Percentiles rank a stretch among this genome's conserved stretches.
Evolutionary conservation across 2,888 invertebrate genomes (phyloP).

Genomic region (Formica aserva): DNA sequence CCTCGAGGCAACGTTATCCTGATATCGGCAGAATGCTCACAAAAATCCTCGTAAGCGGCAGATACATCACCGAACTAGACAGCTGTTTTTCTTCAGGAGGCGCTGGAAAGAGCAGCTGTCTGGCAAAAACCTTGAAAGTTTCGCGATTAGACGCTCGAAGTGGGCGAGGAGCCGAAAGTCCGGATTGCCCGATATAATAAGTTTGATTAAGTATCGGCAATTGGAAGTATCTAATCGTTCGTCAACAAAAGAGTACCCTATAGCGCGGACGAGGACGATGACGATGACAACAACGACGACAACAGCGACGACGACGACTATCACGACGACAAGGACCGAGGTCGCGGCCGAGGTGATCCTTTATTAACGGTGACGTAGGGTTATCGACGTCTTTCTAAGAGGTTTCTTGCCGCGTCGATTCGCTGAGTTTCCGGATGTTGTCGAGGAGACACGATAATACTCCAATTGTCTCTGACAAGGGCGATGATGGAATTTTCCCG

Average conservation of each 20-base stretch:
- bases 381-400: constrained; percentile 66
- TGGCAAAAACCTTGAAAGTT: constrained; percentile 65
- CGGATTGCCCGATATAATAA: constrained; percentile 69
- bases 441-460: constrained; percentile 53
- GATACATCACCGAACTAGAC: constrained; percentile 52
- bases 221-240: constrained; percentile 61
- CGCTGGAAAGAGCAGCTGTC: constrained; percentile 34
- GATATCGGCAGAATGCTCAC: constrained; percentile 53
- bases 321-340: constrained; percentile 45
- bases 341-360: constrained; percentile 54
- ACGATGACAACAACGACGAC: constrained; percentile 39
- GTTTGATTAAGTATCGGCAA: constrained; percentile 74
- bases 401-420: constrained; percentile 67
- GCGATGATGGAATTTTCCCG: constrained; percentile 52
- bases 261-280: constrained; percentile 38
- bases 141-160: constrained; percentile 60
- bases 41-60: constrained; percentile 55
- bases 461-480: constrained; percentile 56
- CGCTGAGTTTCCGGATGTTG: constrained; percentile 58
- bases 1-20: constrained; percentile 46
- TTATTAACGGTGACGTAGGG: constrained; percentile 68
- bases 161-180: constrained; percentile 56
- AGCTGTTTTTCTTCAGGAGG: constrained; percentile 55
- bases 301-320: constrained; percentile 43
- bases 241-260: constrained; percentile 66